phyloP scores from a whole-genome alignment of 2,113 vertebrate genomes.

The Phrynosoma platyrhinos region DNA sequence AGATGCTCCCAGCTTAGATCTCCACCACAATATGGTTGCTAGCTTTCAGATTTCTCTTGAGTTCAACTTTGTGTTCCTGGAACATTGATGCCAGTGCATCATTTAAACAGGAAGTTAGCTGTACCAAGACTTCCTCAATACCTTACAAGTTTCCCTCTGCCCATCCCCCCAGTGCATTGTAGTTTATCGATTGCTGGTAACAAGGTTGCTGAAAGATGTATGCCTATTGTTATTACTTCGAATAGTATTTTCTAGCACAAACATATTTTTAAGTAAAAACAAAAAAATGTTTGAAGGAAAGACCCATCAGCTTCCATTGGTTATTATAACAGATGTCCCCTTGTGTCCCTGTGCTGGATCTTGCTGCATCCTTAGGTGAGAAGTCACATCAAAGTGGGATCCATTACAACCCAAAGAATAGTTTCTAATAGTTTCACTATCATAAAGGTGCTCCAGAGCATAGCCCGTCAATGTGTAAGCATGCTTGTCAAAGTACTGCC shows the following conservation, averaged over 20 bases:
- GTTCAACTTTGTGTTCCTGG: conserved; percentile 46
- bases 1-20: conserved; percentile 47
- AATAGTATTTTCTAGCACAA: conserved; percentile 72
- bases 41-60: conserved; percentile 44
- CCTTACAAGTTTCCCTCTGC: conserved; percentile 54
- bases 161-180: conserved; percentile 71
- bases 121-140: conserved; percentile 56
- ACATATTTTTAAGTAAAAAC: conserved; percentile 45
- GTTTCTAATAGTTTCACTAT: conserved; percentile 89
- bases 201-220: conserved; percentile 72
- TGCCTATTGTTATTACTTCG: conserved; percentile 69
- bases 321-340: conserved; percentile 97
- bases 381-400: conserved; percentile 90
- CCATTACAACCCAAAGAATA: conserved; percentile 90
- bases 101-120: conserved; percentile 57
- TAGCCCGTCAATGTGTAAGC: conserved; percentile 93
- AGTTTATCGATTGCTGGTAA: conserved; percentile 76
- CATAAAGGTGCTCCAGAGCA: conserved; percentile 94
- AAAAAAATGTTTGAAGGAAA: not conserved
- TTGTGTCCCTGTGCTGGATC: conserved; percentile 92
- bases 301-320: conserved; percentile 91
- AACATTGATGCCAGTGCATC: conserved; percentile 57
- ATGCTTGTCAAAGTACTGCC: conserved; percentile 94
- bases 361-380: conserved; percentile 91
- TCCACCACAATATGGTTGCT: conserved; percentile 45